Percentiles rank a stretch among this genome's conserved stretches.
Conservation (phyloP, 2,797 vertebrate genomes). For the Triplophysa yarkandensis region DNA sequence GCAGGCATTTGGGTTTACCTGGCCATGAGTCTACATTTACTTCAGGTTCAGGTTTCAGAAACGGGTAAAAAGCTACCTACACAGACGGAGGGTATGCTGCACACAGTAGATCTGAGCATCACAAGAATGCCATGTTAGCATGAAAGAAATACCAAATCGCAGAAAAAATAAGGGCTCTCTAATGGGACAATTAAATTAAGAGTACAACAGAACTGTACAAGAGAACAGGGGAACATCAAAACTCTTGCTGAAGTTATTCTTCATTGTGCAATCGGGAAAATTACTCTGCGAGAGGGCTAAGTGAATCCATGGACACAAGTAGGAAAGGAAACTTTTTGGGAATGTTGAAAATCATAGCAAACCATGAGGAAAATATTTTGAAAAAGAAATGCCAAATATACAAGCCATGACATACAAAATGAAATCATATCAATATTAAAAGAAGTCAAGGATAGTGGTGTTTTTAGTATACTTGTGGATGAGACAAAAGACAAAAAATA, state of each 20-base stretch:
- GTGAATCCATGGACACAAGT: constrained; percentile 4
- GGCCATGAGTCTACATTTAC: constrained; percentile 22
- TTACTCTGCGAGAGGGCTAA: constrained; percentile 27
- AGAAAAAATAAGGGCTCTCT: constrained; percentile 16
- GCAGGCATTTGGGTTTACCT: constrained; percentile 18
- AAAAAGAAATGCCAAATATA: constrained; percentile 43
- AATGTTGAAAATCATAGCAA: constrained; percentile 24
- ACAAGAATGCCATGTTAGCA: constrained; percentile 29
- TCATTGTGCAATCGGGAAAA: constrained; percentile 24
- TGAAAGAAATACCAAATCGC: constrained; percentile 22
- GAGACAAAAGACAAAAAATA: constrained; percentile 32
- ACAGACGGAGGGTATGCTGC: constrained; percentile 24
- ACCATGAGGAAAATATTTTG: constrained; percentile 4
- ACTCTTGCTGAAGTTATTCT: constrained; percentile 29
- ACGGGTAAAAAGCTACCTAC: constrained; percentile 39
- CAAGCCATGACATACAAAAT: constrained; percentile 39
- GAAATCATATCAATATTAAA: constrained; percentile 20
- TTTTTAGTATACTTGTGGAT: constrained; percentile 38
- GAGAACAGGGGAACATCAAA: constrained; percentile 29
- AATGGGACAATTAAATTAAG: constrained; percentile 1
- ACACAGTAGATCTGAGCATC: constrained; percentile 27
- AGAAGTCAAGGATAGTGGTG: constrained; percentile 14
- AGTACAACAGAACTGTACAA: constrained; percentile 12
- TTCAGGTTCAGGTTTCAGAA: constrained; percentile 17
- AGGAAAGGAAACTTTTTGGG: constrained; percentile 39